Percentiles rank a stretch among this genome's conserved stretches.
These are phyloP conservation scores for Myotis planiceps DNA, from an alignment of 2,797 vertebrate genomes.

Conservation along the genomic window DNA sequence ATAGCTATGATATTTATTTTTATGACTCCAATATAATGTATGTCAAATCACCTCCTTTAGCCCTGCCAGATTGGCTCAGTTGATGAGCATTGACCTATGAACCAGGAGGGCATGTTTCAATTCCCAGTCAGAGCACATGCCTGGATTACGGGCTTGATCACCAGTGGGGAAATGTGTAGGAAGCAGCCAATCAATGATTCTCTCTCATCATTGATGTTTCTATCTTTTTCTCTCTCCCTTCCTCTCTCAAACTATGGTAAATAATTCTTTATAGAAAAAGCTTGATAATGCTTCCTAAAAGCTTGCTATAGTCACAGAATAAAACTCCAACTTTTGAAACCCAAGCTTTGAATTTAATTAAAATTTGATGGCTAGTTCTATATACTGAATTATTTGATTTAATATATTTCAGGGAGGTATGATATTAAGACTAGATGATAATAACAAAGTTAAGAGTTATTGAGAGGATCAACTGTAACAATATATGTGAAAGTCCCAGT, in stretches of 20 bases:
- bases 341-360: background rate
- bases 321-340: background rate
- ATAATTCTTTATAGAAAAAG: background rate
- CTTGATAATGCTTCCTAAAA: background rate
- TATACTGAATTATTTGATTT: constrained; percentile 15
- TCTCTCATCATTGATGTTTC: too few relatives aligned
- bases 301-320: background rate
- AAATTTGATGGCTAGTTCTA: background rate
- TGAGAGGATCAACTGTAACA: background rate
- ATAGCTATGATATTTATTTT: constrained; percentile 1
- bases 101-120: too few relatives aligned
- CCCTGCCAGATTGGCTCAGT: too few relatives aligned
- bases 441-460: background rate
- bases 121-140: too few relatives aligned
- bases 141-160: too few relatives aligned
- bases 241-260: too few relatives aligned
- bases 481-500: background rate
- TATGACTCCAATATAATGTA: background rate
- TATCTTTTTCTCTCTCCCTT: too few relatives aligned
- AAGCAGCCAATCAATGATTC: too few relatives aligned
- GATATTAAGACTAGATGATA: background rate
- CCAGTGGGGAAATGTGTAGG: too few relatives aligned
- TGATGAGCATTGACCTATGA: too few relatives aligned
- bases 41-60: background rate
- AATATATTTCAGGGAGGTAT: background rate